Evolutionary conservation across 2,888 invertebrate species (phyloP).

Genomic region (Temnothorax ravouxi): DNA sequence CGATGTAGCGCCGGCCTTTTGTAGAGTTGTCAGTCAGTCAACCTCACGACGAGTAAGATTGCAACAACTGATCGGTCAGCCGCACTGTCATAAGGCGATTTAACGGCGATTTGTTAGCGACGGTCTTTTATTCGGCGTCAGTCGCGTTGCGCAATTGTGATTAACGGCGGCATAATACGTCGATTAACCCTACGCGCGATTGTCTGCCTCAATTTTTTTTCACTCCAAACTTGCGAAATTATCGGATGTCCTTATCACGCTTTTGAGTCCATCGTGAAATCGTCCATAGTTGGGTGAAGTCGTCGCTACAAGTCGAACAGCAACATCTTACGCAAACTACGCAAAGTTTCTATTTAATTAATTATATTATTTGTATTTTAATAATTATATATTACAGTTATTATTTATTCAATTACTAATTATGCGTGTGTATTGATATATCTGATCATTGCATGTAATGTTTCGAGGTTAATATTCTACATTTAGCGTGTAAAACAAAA

Average conservation of each 20-base stretch:
- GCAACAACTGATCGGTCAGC: slow-evolving; percentile 78
- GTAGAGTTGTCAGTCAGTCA: slow-evolving; percentile 76
- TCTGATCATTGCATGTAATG: not conserved
- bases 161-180: slow-evolving; percentile 58
- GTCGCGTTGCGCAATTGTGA: slow-evolving; percentile 71
- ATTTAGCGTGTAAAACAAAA: slow-evolving; percentile 1
- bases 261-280: not conserved
- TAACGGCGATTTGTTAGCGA: slow-evolving; percentile 66
- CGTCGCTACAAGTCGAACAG: not conserved
- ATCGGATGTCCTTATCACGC: slow-evolving; percentile 33
- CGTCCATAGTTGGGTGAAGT: not conserved
- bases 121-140: slow-evolving; percentile 66
- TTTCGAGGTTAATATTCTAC: not conserved
- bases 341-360: not conserved
- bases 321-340: not conserved
- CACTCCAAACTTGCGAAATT: slow-evolving; percentile 27
- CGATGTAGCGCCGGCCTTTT: slow-evolving; percentile 74
- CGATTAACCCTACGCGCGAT: slow-evolving; percentile 49
- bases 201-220: slow-evolving; percentile 13
- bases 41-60: slow-evolving; percentile 69
- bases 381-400: not conserved
- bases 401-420: slow-evolving; percentile 8
- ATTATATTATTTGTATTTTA: not conserved
- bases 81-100: slow-evolving; percentile 67
- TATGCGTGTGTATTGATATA: not conserved